Evolutionary conservation across 2,797 vertebrate genomes (phyloP).

Genomic region (Microtus agrestis): DNA sequence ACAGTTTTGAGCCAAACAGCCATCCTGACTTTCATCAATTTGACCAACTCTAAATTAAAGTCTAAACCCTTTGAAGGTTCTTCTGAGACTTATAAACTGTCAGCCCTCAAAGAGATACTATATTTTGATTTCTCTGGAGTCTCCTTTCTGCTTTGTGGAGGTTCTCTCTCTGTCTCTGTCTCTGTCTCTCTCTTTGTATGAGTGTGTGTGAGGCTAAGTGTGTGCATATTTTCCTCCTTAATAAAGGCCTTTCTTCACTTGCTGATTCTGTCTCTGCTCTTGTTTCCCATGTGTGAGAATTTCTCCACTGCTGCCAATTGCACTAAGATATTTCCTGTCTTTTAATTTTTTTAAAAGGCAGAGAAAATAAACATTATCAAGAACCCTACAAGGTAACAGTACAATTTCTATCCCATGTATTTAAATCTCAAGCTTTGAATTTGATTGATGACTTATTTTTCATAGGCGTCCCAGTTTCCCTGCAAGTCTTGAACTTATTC

Average conservation of each 20-base stretch:
- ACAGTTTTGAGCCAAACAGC: no score
- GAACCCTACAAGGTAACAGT: background rate
- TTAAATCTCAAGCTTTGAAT: background rate
- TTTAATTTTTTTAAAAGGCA: background rate
- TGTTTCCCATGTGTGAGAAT: background rate
- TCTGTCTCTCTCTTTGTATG: background rate
- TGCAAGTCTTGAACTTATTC: background rate
- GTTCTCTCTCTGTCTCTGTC: background rate
- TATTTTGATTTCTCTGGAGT: background rate
- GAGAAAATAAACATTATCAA: background rate
- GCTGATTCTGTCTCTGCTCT: background rate
- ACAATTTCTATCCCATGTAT: background rate
- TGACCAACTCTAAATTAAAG: background rate
- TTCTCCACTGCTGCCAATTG: background rate
- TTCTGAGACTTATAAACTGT: no score
- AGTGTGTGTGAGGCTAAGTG: background rate
- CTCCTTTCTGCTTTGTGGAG: background rate
- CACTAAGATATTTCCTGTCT: background rate
- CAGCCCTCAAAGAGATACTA: no score
- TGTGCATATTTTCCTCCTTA: background rate
- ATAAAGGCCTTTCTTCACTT: background rate
- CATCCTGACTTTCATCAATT: no score
- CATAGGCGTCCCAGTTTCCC: background rate
- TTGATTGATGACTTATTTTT: background rate
- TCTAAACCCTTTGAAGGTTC: background rate